phyloP scores from a whole-genome alignment of 2,797 vertebrate species.

The Cynodonichthys magdalenae region DNA sequence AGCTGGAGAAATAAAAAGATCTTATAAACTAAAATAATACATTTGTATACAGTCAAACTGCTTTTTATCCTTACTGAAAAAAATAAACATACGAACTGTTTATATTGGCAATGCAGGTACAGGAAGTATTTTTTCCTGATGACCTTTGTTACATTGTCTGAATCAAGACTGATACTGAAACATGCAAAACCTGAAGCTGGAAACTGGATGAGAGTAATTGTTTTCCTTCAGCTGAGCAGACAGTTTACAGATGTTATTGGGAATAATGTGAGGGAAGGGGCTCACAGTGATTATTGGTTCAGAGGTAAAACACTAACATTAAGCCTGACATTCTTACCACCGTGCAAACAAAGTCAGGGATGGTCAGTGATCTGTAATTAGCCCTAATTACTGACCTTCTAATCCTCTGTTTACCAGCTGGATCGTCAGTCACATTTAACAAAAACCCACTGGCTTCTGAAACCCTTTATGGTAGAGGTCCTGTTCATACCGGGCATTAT shows the following conservation, averaged over 20 bases:
- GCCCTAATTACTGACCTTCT: constrained; percentile 56
- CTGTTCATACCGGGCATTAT: too few species aligned
- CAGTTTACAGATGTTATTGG: constrained; percentile 28
- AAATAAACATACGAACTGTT: too few species aligned
- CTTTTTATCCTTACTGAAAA: too few species aligned
- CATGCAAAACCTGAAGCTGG: background rate
- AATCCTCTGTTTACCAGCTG: constrained; percentile 53
- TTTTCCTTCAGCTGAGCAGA: constrained; percentile 7
- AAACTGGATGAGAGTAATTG: constrained; percentile 5
- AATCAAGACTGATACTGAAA: background rate
- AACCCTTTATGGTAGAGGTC: too few species aligned
- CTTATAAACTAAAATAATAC: too few species aligned
- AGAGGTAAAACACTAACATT: constrained; percentile 46
- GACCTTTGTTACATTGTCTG: background rate
- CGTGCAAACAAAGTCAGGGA: constrained; percentile 36
- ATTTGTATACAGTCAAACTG: too few species aligned
- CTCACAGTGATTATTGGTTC: constrained; percentile 43
- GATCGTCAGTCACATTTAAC: constrained; percentile 28
- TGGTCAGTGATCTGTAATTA: constrained; percentile 53
- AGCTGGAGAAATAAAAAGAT: background rate
- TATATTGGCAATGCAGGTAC: too few species aligned
- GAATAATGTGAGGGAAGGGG: constrained; percentile 44
- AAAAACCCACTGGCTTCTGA: background rate
- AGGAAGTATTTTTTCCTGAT: background rate
- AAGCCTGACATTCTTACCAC: constrained; percentile 31